Evolutionary conservation across 2,113 vertebrate species (phyloP), one percentile per base, ranked within the genome.

Genomic region (Chrysemys picta): DNA sequence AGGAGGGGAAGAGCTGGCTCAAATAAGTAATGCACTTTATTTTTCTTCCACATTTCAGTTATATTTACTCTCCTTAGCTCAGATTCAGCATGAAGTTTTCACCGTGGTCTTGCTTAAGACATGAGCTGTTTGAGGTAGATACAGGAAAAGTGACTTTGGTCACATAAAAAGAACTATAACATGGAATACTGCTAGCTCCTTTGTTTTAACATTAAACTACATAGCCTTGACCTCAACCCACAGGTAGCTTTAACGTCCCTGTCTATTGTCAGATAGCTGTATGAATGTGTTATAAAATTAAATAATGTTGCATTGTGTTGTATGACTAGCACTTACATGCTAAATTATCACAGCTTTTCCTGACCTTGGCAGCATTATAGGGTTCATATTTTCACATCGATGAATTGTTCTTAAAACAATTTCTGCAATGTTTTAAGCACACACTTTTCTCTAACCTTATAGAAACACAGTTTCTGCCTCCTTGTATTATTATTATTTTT

Each of bases 311-410:
- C 95, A 96, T 96, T 97, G 97, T 97, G 96, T 91, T 91, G 91
- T 14, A 80, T 80, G 95, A 96, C 94, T 96, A 91, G 93, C 95
- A 93, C 96, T 97, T 96, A 95, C 2, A 2, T 93, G 85, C 96
- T 97, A 95, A 97, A 97, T 97, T 97, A 97, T 96, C 96, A 94
- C 96, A 97, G 97, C 95, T 97, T 96, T 97, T 92, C 84, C 95
- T 97, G 97, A 97, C 97, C 97, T 97, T 97, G 97, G 95, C 97
- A 97, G 96, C 97, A 97, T 97, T 96, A 94, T 79, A 97, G 88
- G 92, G 95, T 97, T 95, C 93, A 92, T 96, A 96, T 97, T 97
- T 97, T 96, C 96, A 95, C 96, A 89, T 96, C 95, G 95, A 97
- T 97, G 88, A 95, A 96, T 97, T 97, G 95, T 96, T 96, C 95